These are phyloP conservation scores for Drosophila sordidula DNA, from an alignment of 2,888 invertebrate genomes.

Conservation along the genomic window DNA sequence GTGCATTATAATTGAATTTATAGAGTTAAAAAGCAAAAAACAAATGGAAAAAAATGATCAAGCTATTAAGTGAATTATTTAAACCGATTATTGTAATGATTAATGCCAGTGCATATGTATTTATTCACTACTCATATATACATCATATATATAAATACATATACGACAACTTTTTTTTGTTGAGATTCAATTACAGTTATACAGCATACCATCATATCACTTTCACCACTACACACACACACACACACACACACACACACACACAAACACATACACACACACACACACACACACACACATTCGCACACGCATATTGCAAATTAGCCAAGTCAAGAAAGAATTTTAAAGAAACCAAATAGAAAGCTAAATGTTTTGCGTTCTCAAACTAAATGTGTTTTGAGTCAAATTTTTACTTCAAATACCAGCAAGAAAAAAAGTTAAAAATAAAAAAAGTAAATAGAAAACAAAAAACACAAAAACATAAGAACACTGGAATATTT, in stretches of 20 bases:
- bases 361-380: conserved; percentile 71
- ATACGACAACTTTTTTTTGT: conserved; percentile 38
- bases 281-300: conserved; percentile 17
- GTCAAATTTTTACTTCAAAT: conserved; percentile 76
- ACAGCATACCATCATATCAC: conserved; percentile 31
- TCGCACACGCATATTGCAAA: conserved; percentile 44
- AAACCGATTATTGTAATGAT: conserved; percentile 68
- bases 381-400: conserved; percentile 77
- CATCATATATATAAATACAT: conserved; percentile 39
- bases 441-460: conserved; percentile 43
- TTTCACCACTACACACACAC: conserved; percentile 9
- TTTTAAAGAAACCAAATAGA: conserved; percentile 54
- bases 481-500: conserved; percentile 56
- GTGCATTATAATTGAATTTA: conserved; percentile 81
- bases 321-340: conserved; percentile 53
- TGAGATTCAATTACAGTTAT: conserved; percentile 42
- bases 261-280: conserved; percentile 20
- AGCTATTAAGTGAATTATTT: conserved; percentile 73
- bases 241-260: conserved; percentile 12
- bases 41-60: conserved; percentile 36
- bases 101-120: conserved; percentile 71
- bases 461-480: conserved; percentile 43
- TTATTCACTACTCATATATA: conserved; percentile 75
- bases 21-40: conserved; percentile 60
- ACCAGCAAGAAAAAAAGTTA: conserved; percentile 43